Evolutionary conservation across 2,797 vertebrate genomes (phyloP).

Genomic region (Carapus acus): DNA sequence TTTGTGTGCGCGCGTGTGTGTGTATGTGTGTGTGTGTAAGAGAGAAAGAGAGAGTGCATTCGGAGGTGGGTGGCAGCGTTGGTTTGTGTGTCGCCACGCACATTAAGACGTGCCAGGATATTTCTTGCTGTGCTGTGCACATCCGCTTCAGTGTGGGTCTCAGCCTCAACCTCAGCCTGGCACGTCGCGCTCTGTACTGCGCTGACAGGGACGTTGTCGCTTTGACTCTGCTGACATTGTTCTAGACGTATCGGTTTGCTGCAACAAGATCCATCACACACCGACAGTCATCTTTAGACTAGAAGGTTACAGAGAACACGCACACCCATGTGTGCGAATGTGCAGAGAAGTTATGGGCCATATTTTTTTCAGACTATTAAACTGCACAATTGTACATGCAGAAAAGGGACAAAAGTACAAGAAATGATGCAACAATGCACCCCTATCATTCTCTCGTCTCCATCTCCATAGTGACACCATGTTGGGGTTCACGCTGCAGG

Average conservation of each 20-base stretch:
- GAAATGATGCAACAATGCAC: too few relatives aligned
- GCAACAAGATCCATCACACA: conserved; percentile 18
- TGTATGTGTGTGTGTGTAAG: not conserved
- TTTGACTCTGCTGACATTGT: conserved; percentile 70
- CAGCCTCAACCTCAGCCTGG: conserved; percentile 10
- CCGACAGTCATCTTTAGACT: not conserved
- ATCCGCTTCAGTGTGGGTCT: conserved; percentile 61
- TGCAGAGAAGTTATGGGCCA: not conserved
- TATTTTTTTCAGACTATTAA: too few relatives aligned
- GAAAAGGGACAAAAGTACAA: too few relatives aligned
- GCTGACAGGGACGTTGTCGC: conserved; percentile 57
- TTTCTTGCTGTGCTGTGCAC: conserved; percentile 61
- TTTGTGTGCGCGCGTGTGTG: conserved; percentile 16
- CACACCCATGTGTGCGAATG: too few relatives aligned
- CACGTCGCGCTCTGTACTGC: conserved; percentile 38
- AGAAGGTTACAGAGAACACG: not conserved
- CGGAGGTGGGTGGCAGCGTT: conserved; percentile 16
- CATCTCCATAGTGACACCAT: not conserved
- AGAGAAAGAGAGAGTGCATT: conserved; percentile 7
- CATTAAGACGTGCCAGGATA: conserved; percentile 46
- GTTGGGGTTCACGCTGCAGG: not conserved
- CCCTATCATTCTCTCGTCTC: not conserved
- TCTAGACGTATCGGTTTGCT: conserved; percentile 54
- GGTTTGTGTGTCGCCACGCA: conserved; percentile 41
- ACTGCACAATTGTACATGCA: too few relatives aligned